Conservation (phyloP, 2,113 vertebrate genomes). For the Anolis sagrei region DNA sequence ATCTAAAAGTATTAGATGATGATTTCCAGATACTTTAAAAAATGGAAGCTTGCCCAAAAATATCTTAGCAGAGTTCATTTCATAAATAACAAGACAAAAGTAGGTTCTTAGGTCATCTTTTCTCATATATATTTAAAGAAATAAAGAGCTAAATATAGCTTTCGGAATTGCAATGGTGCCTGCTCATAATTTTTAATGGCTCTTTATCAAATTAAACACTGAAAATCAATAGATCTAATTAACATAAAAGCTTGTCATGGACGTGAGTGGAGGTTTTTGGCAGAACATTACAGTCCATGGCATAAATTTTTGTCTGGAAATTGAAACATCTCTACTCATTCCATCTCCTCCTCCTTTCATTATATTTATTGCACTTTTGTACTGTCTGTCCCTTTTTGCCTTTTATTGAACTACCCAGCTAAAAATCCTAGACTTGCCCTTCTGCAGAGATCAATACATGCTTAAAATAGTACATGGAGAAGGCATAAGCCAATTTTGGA, state of each 20-base stretch:
- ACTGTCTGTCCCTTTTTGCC: slow-evolving; percentile 11
- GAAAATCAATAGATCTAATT: slow-evolving; percentile 24
- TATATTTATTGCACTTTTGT: slow-evolving; percentile 18
- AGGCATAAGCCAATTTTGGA: neutral
- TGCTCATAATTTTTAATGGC: slow-evolving; percentile 5
- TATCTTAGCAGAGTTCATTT: neutral
- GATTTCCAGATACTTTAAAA: slow-evolving; percentile 8
- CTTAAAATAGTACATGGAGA: neutral
- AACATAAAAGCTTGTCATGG: slow-evolving; percentile 16
- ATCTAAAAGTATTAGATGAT: neutral
- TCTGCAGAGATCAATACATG: slow-evolving; percentile 1
- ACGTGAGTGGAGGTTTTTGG: slow-evolving; percentile 5
- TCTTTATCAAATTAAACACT: slow-evolving; percentile 35
- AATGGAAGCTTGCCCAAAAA: slow-evolving; percentile 14
- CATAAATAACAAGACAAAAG: slow-evolving; percentile 16
- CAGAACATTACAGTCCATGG: slow-evolving; percentile 1
- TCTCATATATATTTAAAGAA: neutral
- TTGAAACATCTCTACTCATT: neutral
- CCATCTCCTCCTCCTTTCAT: slow-evolving; percentile 8
- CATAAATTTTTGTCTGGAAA: neutral
- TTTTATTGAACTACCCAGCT: slow-evolving; percentile 12
- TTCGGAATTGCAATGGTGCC: neutral
- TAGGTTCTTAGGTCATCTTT: slow-evolving; percentile 16
- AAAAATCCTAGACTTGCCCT: slow-evolving; percentile 1
- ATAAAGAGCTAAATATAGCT: slow-evolving; percentile 28